Evolutionary conservation across 2,888 invertebrate genomes (phyloP).

Genomic region (Camponotus fellah): DNA sequence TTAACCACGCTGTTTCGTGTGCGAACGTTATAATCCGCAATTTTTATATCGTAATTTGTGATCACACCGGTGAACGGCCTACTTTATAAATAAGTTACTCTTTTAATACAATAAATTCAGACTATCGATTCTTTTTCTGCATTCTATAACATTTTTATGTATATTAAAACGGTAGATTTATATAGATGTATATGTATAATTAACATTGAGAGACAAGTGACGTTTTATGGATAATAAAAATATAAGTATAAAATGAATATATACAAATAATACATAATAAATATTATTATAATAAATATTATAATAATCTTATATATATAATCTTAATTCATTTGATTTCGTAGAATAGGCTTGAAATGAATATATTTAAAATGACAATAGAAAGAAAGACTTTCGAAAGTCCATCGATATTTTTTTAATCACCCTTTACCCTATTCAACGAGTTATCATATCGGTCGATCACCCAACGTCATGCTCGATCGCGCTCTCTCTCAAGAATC

Average conservation of each 20-base stretch:
- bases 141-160: constrained; percentile 15
- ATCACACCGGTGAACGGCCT: constrained; percentile 22
- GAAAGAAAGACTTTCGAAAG: constrained; percentile 15
- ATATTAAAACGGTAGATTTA: not conserved
- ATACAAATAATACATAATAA: constrained; percentile 1
- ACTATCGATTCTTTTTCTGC: constrained; percentile 23
- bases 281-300: constrained; percentile 5
- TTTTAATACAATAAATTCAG: constrained; percentile 36
- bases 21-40: not conserved
- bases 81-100: constrained; percentile 18
- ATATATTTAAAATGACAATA: not conserved
- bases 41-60: constrained; percentile 43
- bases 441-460: constrained; percentile 45
- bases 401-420: constrained; percentile 22
- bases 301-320: not conserved
- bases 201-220: not conserved
- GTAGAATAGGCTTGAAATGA: not conserved
- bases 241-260: not conserved
- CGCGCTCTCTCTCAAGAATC: constrained; percentile 4
- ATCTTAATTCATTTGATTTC: not conserved
- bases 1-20: constrained; percentile 9
- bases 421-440: constrained; percentile 17
- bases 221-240: not conserved
- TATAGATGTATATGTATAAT: not conserved
- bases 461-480: constrained; percentile 29